A percentile compares a stretch with the other conserved stretches of the same genome.
These are phyloP conservation scores for Teleogryllus occipitalis DNA, from an alignment of 1,140 invertebrate genomes.

Conservation along the genomic window DNA sequence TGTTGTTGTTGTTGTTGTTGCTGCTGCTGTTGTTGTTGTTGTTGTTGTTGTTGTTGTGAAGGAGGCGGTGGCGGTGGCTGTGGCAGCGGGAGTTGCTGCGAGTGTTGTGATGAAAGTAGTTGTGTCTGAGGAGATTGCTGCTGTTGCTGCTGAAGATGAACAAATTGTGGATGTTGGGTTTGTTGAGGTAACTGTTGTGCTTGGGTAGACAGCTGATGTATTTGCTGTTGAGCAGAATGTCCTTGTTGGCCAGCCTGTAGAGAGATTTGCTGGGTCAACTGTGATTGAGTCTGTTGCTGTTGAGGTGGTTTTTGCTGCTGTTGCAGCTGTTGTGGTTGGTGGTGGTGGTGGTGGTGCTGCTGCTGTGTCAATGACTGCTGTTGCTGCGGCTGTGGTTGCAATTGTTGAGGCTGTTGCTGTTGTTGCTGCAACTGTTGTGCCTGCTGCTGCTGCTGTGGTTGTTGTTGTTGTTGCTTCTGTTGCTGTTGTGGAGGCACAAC, in stretches of 20 bases:
- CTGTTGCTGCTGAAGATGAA: slow-evolving; percentile 22
- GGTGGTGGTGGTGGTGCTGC: slow-evolving; percentile 24
- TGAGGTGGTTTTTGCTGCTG: background rate
- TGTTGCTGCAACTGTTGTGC: background rate
- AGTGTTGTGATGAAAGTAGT: background rate
- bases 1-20: slow-evolving; percentile 10
- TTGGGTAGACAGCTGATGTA: slow-evolving; percentile 11
- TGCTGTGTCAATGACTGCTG: slow-evolving; percentile 21
- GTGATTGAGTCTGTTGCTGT: slow-evolving; percentile 6
- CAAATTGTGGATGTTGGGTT: slow-evolving; percentile 12
- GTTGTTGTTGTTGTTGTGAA: slow-evolving; percentile 15
- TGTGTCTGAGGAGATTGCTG: slow-evolving; percentile 26
- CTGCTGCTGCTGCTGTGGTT: background rate
- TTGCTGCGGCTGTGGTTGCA: slow-evolving; percentile 23
- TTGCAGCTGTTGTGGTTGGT: background rate
- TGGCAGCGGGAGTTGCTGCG: background rate
- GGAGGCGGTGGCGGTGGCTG: slow-evolving; percentile 16
- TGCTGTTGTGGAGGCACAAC: background rate
- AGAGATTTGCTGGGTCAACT: background rate
- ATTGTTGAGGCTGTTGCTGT: slow-evolving; percentile 26
- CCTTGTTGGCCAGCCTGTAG: background rate
- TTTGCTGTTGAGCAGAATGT: slow-evolving; percentile 15
- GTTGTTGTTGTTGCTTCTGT: background rate
- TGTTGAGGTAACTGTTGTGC: slow-evolving; percentile 11
- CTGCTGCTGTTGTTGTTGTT: background rate